phyloP scores from a whole-genome alignment of 2,888 invertebrate genomes.

The Lycaena phlaeas region DNA sequence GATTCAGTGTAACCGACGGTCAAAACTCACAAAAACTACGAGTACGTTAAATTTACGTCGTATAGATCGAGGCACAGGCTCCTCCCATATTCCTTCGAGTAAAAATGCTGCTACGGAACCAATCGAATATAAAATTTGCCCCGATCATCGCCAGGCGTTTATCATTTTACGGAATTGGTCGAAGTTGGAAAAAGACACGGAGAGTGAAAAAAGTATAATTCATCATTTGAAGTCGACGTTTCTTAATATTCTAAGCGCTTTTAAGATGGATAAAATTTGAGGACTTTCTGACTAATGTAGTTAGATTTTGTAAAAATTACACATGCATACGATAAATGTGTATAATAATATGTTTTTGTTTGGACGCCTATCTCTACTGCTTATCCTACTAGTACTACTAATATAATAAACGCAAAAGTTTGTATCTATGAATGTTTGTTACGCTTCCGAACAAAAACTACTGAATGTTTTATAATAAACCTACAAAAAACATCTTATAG shows the following conservation, averaged over 20 bases:
- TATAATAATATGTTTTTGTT: no score
- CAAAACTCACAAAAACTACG: constrained; percentile 28
- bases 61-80: constrained; percentile 26
- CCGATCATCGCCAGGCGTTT: constrained; percentile 32
- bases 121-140: constrained; percentile 28
- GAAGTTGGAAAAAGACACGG: constrained; percentile 10
- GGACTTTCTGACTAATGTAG: constrained; percentile 27
- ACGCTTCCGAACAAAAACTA: no score
- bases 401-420: no score
- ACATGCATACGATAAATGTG: no score
- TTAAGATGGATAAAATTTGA: constrained; percentile 42
- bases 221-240: constrained; percentile 25
- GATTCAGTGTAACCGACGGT: constrained; percentile 27
- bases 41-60: constrained; percentile 22
- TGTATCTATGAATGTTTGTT: no score
- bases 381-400: no score
- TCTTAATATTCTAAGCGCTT: constrained; percentile 23
- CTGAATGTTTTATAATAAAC: no score
- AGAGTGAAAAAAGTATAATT: constrained; percentile 13
- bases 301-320: not conserved
- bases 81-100: constrained; percentile 17
- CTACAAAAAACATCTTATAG: no score
- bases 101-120: constrained; percentile 31
- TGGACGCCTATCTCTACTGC: no score
- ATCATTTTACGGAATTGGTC: constrained; percentile 30